Conservation (phyloP, 1,140 invertebrate species). For the Ips nitidus region DNA sequence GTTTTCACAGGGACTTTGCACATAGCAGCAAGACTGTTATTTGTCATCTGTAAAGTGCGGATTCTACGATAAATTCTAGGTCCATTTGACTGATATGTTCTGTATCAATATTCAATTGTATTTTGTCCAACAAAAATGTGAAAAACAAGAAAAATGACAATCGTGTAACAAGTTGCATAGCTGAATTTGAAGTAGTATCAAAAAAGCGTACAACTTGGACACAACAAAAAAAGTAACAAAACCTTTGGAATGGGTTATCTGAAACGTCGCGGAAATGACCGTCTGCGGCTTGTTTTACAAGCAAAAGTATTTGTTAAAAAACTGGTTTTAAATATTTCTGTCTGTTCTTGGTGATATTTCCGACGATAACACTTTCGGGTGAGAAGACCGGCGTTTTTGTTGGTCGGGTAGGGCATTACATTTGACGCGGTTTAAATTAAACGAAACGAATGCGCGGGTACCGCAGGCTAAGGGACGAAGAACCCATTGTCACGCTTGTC, state of each 20-base stretch:
- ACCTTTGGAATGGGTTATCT: conserved; percentile 18
- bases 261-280: conserved; percentile 10
- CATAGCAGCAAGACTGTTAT: no score
- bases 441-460: conserved; percentile 17
- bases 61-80: no score
- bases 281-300: conserved; percentile 23
- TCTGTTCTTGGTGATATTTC: conserved; percentile 25
- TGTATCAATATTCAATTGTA: no score
- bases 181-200: no score
- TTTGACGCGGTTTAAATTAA: conserved; percentile 29
- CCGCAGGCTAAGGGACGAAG: conserved; percentile 7
- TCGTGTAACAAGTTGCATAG: no score
- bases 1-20: no score
- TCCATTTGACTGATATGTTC: no score
- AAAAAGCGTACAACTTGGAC: no score
- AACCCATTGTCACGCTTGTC: conserved; percentile 26
- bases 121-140: no score
- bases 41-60: no score
- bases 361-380: conserved; percentile 27
- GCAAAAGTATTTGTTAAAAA: conserved; percentile 30
- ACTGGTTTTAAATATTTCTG: conserved; percentile 31
- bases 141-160: no score
- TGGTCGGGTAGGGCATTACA: conserved; percentile 14
- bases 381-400: conserved; percentile 30
- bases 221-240: no score